These are phyloP conservation scores for Microctonus aethiopoides DNA, from an alignment of 2,888 invertebrate species.

Conservation along the genomic window DNA sequence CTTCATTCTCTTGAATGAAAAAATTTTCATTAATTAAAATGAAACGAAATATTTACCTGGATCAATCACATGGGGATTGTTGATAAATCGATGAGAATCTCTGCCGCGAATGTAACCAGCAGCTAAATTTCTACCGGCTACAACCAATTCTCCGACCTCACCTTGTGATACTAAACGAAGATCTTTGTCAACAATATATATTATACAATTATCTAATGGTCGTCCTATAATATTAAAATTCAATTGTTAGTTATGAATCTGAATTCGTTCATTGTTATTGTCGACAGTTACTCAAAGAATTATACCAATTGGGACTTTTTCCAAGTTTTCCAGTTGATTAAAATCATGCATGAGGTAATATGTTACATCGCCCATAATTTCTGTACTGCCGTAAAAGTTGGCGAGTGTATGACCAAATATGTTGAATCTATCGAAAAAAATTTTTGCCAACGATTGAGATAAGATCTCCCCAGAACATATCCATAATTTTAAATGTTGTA, in stretches of 20 bases:
- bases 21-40: neutral
- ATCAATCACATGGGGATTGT: slow-evolving; percentile 78
- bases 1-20: too few relatives aligned
- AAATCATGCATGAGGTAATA: slow-evolving; percentile 76
- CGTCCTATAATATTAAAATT: slow-evolving; percentile 69
- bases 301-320: slow-evolving; percentile 86
- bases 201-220: slow-evolving; percentile 82
- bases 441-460: slow-evolving; percentile 75
- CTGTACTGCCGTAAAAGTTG: slow-evolving; percentile 92
- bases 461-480: slow-evolving; percentile 90
- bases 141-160: slow-evolving; percentile 84
- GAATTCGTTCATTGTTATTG: slow-evolving; percentile 10
- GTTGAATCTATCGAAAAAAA: slow-evolving; percentile 83
- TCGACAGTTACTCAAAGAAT: slow-evolving; percentile 24
- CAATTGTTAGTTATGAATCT: neutral
- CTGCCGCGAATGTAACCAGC: slow-evolving; percentile 83
- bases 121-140: slow-evolving; percentile 83
- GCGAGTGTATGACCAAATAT: slow-evolving; percentile 76
- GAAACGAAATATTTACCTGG: slow-evolving; percentile 65
- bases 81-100: slow-evolving; percentile 79
- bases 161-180: slow-evolving; percentile 78
- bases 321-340: slow-evolving; percentile 72
- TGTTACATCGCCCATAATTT: slow-evolving; percentile 92
- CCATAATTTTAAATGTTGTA: slow-evolving; percentile 79
- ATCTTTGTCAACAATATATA: slow-evolving; percentile 83